Evolutionary conservation across 2,797 vertebrate species (phyloP), one percentile per base, ranked within the genome.

Genomic region (Acanthurus tractus): DNA sequence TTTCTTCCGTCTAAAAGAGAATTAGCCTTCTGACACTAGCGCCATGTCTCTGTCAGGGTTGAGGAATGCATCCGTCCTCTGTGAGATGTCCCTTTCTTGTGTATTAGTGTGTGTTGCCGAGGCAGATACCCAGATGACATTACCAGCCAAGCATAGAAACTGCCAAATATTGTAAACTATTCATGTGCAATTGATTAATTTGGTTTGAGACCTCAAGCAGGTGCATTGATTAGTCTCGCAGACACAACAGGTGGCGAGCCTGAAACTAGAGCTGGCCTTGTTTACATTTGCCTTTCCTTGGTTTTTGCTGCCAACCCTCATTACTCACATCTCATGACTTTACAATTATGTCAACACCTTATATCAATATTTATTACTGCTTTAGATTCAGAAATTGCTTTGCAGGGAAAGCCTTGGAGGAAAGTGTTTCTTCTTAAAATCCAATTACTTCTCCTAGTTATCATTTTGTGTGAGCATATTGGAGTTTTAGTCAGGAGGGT

Each of bases 391-490:
- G 40, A 76, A 78, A 83, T 59, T 78, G 68, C 68, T 82, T 72
- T 7, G 34, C 52, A 71, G 70, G 3, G 12, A 70, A 65, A 61
- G 70, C 76, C 58, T 83, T 63, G 48, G 61, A 56, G 67, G 69
- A 76, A 89, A 79, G 59, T 42, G 65, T 86, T 76, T 77, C 57
- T 74, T 42, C 81, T 82, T 77, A 79, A 87, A 86, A 87, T 87
- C 84, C 87, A 89, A 88, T 92, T 86, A 85, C 83, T 76, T 78
- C 58, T 78, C 58, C 45, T 70, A 78, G 83, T 83, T 88, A 89
- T 88, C 80, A 83, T 91, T 89, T 83, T 71, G 79, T 65, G 63
- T 38, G 63, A 61, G 76, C 12, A 1, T 80, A 86, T 81, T 77
- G 70, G 74, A 76, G 74, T 75, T 88, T 82, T 65, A 64, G 72